Conservation (phyloP, 2,113 vertebrate genomes). For the Brienomyrus longianalis region DNA sequence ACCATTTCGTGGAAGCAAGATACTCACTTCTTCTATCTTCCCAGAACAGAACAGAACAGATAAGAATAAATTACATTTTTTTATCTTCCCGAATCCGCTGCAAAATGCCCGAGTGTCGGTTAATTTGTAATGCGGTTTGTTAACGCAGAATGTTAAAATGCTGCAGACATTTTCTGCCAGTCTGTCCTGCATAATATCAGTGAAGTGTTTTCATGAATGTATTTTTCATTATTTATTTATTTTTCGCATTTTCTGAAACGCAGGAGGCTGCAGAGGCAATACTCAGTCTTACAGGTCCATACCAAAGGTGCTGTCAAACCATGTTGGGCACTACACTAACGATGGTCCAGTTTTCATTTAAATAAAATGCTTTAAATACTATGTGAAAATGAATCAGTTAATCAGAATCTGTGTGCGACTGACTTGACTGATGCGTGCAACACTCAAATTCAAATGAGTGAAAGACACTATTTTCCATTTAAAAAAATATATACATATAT, state of each 20-base stretch:
- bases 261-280: conserved; percentile 26
- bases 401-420: not conserved
- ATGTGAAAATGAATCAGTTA: not conserved
- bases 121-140: not conserved
- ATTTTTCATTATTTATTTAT: not conserved
- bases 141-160: not conserved
- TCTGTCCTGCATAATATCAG: not conserved
- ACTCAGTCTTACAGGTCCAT: conserved; percentile 30
- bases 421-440: not conserved
- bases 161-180: not conserved
- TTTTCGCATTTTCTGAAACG: conserved; percentile 13
- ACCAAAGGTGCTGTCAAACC: conserved; percentile 9
- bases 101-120: not conserved
- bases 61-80: conserved; percentile 2
- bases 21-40: not conserved
- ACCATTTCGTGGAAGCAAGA: not conserved
- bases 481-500: not conserved
- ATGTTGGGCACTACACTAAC: conserved; percentile 9
- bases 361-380: not conserved
- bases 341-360: not conserved
- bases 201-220: not conserved
- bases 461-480: not conserved
- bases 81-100: not conserved
- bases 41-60: not conserved
- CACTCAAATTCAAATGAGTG: not conserved